Evolutionary conservation across 2,888 invertebrate genomes (phyloP), one percentile per base, ranked within the genome.

Genomic region (Andricus curvator): DNA sequence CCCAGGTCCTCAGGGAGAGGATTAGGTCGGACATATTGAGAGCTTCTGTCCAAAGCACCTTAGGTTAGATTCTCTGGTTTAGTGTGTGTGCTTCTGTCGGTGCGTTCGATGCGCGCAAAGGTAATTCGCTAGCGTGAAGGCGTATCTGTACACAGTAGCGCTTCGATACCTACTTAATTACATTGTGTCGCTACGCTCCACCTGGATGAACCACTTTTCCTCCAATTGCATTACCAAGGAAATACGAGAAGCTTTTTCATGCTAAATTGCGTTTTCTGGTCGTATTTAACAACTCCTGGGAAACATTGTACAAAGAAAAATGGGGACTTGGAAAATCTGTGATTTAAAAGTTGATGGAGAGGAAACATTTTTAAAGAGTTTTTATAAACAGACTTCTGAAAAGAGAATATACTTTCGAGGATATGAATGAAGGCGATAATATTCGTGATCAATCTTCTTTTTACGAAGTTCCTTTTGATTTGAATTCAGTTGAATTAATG

Each of bases 1-100:
- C 79, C 80, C 56, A 65, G 84, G 86, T 87, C 89, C 88, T 89
- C 87, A 76, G 90, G 89, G 89, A 88, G 88, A 88, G 90, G 90
- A 90, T 90, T 90, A 90, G 89, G 88, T 88, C 85, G 88, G 90
- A 90, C 89, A 90, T 90, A 90, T 90, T 90, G 90, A 90, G 88
- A 89, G 89, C 88, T 89, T 85, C 87, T 84, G 85, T 84, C 87
- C 84, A 85, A 85, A 87, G 85, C 87, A 86, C 84, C 86, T 84
- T 84, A 83, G 70, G 80, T 82, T 82, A 64, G 64, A 64, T 64
- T 64, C n/a, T 51, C 70, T 48, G 44, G 41, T 22, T 51, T 11
- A 20, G 13, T 64, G 68, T 70, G 66, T 66, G 41, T 41, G 48
- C 29, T 3, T 51, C 4, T 70, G 51, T 70, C 8, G 48, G 51